These are phyloP conservation scores for Poeciliopsis paucimaculata DNA, from an alignment of 2,797 vertebrate genomes.

Conservation along the genomic window DNA sequence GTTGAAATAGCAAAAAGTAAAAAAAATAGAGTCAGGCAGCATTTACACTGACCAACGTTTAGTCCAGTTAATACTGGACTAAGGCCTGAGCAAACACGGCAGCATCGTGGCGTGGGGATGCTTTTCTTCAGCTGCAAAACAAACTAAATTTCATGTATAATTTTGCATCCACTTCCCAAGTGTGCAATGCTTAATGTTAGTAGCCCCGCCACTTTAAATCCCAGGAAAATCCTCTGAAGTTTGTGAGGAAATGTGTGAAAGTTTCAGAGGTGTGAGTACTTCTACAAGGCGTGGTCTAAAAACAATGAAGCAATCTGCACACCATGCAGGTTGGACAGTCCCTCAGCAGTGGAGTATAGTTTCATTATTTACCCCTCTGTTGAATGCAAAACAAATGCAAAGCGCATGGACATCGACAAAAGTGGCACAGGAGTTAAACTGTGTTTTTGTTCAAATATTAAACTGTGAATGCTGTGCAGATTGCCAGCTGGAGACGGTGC, in stretches of 20 bases:
- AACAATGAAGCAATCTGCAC: neutral
- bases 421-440: neutral
- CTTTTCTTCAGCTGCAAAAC: neutral
- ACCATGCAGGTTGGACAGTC: neutral
- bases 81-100: neutral
- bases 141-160: neutral
- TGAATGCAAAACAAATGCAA: neutral
- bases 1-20: no score
- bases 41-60: neutral
- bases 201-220: neutral
- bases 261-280: neutral
- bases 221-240: neutral
- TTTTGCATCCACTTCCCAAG: neutral
- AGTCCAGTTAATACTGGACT: neutral
- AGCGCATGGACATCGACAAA: neutral
- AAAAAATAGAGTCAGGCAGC: no score
- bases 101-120: neutral
- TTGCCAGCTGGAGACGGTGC: slow-evolving; percentile 41
- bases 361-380: neutral
- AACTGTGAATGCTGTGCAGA: neutral
- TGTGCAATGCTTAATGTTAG: neutral
- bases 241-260: neutral
- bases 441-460: neutral
- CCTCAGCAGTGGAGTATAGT: neutral
- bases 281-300: neutral